These are phyloP conservation scores for Poeciliopsis turrubarensis DNA, from an alignment of 2,113 vertebrate genomes.

Conservation along the genomic window DNA sequence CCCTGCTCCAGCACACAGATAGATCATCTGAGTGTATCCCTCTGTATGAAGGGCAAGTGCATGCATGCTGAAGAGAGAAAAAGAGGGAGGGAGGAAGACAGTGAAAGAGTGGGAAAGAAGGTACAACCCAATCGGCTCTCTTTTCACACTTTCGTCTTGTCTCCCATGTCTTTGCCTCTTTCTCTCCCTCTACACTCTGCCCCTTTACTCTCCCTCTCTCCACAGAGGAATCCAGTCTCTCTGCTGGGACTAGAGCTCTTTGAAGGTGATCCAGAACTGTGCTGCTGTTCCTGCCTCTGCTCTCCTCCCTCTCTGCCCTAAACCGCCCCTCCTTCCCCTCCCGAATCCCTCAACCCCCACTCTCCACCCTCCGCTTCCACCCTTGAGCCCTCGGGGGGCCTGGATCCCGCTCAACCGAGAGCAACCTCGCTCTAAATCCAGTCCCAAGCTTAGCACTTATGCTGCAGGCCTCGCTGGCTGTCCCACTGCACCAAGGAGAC, in stretches of 20 bases:
- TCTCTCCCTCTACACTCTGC: conserved; percentile 35
- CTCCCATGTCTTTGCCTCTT: conserved; percentile 54
- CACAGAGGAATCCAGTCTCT: conserved; percentile 75
- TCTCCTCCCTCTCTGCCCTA: conserved; percentile 44
- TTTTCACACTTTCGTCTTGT: conserved; percentile 65
- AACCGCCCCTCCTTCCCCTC: conserved; percentile 7
- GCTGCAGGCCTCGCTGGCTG: conserved; percentile 65
- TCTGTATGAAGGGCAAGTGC: conserved; percentile 79
- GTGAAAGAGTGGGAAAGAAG: conserved; percentile 53
- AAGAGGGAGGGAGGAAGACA: conserved; percentile 28
- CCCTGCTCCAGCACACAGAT: conserved; percentile 70
- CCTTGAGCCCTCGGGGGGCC: conserved; percentile 63
- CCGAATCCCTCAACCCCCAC: conserved; percentile 9
- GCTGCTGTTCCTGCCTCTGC: conserved; percentile 59
- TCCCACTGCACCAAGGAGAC: conserved; percentile 54
- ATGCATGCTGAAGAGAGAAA: conserved; percentile 61
- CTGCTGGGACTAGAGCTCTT: conserved; percentile 76
- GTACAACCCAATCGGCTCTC: conserved; percentile 55
- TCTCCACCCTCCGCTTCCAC: conserved; percentile 41
- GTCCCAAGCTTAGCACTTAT: conserved; percentile 58
- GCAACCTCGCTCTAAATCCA: conserved; percentile 72
- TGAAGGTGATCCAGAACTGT: conserved; percentile 82
- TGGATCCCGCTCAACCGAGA: conserved; percentile 70
- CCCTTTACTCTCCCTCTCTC: conserved; percentile 59
- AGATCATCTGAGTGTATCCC: conserved; percentile 68